Base-by-base conservation (phyloP, 2,797 vertebrate species). In the Acanthiza pusilla region DNA sequence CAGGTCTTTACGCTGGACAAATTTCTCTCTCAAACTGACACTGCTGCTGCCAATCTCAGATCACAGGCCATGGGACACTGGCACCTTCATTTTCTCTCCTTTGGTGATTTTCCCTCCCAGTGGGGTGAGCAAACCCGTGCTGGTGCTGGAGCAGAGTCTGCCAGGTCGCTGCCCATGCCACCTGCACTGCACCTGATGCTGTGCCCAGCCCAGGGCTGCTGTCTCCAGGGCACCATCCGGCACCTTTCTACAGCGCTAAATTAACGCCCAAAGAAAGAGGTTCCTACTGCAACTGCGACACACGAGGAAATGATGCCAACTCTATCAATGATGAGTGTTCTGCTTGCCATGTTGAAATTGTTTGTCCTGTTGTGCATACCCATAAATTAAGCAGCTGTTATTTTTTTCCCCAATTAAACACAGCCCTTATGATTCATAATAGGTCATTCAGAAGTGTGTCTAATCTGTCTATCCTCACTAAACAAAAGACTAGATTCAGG, bases 321-420 rank as follows among this genome's bases (percentile, higher is more conserved):
- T 77, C 87, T 93, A 81, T 86, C 91, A 97, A 74, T 91, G 91
- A 95, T 77, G 95, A 92, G 88, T 48, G 45, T 82, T 94, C 92
- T 82, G 79, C 66, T 97, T 95, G 89, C 92, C 96, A 58, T 85
- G 78, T 93, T 55, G 85, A 97, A 97, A 95, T 78, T 93, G 79
- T 95, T 97, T 94, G 93, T 95, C 91, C 81, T 96, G 66, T 95
- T 91, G 82, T 86, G 94, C 66, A 80, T 79, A 97, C 94, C 92
- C 95, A 97, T 97, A 97, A 97, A 97, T 97, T 95, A 97, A 97
- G 72, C 96, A 98, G 97, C 91, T 97, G 96, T 75, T 87, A 9
- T 47, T 60, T 74, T 90, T 91, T 90, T 88, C 57, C 55, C 57
- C 87, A 96, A 27, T 96, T 97, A 97, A 96, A 94, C 43, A 85